Evolutionary conservation across 2,797 vertebrate genomes (phyloP).

Genomic region (Coendou prehensilis): DNA sequence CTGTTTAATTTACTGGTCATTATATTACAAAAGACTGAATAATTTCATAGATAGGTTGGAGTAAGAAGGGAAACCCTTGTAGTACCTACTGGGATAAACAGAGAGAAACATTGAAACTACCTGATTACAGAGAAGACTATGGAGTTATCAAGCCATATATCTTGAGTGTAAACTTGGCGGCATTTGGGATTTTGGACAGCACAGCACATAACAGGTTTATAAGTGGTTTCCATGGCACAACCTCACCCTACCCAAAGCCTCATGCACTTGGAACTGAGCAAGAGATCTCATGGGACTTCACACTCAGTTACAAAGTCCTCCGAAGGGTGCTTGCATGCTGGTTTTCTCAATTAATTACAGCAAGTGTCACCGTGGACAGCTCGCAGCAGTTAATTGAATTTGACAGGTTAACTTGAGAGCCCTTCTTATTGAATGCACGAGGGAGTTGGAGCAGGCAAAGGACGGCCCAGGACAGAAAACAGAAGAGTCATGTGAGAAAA

Average conservation of each 20-base stretch:
- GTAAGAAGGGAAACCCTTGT: background rate
- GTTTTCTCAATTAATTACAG: conserved; percentile 77
- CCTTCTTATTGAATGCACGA: conserved; percentile 43
- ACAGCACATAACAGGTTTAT: background rate
- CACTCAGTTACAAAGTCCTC: conserved; percentile 58
- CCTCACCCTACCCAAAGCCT: background rate
- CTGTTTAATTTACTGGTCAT: background rate
- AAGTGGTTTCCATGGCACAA: background rate
- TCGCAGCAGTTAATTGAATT: conserved; percentile 77
- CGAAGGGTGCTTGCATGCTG: conserved; percentile 49
- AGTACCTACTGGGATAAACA: background rate
- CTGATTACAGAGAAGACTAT: background rate
- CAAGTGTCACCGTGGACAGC: conserved; percentile 72
- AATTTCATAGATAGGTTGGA: background rate
- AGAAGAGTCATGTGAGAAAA: background rate
- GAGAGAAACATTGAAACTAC: background rate
- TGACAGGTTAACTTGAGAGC: conserved; percentile 77
- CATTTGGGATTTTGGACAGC: background rate
- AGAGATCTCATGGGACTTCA: conserved; percentile 69
- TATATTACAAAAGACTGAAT: background rate
- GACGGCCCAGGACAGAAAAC: conserved; percentile 11
- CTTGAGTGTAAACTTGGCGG: background rate
- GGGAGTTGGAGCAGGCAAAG: conserved; percentile 33
- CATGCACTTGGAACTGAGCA: conserved; percentile 25
- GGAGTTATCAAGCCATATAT: background rate